Percentiles rank a stretch among this genome's conserved stretches.
phyloP scores from a whole-genome alignment of 2,888 invertebrate genomes.

The Furcula furcula region DNA sequence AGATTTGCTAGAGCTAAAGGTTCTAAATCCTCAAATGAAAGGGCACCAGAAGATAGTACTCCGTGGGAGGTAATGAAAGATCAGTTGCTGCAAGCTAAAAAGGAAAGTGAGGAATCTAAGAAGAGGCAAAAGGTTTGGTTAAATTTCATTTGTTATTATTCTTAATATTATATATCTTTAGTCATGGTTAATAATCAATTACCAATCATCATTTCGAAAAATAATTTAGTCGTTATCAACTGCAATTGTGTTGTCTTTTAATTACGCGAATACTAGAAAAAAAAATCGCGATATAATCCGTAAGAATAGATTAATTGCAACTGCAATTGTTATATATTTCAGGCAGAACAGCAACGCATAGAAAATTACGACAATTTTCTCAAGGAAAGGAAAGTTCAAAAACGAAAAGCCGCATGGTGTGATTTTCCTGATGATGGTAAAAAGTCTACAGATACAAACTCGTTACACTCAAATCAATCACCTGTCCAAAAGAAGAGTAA shows the following conservation, averaged over 20 bases:
- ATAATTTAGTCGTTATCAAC: too few relatives aligned
- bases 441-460: constrained; percentile 5
- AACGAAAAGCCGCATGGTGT: constrained; percentile 77
- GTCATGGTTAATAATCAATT: too few relatives aligned
- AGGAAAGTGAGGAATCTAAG: constrained; percentile 63
- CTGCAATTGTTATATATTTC: constrained; percentile 21
- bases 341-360: constrained; percentile 75
- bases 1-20: constrained; percentile 88
- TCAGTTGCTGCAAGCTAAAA: constrained; percentile 78
- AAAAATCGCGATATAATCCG: too few relatives aligned
- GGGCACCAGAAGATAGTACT: constrained; percentile 85
- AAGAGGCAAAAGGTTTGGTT: constrained; percentile 57
- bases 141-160: too few relatives aligned
- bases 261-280: too few relatives aligned
- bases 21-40: constrained; percentile 88
- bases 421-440: constrained; percentile 70
- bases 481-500: constrained; percentile 34
- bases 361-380: constrained; percentile 77
- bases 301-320: too few relatives aligned
- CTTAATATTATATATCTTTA: too few relatives aligned
- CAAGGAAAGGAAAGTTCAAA: constrained; percentile 70
- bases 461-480: constrained; percentile 10
- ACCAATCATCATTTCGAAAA: too few relatives aligned
- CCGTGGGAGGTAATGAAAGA: constrained; percentile 88
- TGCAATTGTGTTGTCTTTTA: too few relatives aligned